phyloP scores from a whole-genome alignment of 2,113 vertebrate genomes.

The Phalacrocorax aristotelis region DNA sequence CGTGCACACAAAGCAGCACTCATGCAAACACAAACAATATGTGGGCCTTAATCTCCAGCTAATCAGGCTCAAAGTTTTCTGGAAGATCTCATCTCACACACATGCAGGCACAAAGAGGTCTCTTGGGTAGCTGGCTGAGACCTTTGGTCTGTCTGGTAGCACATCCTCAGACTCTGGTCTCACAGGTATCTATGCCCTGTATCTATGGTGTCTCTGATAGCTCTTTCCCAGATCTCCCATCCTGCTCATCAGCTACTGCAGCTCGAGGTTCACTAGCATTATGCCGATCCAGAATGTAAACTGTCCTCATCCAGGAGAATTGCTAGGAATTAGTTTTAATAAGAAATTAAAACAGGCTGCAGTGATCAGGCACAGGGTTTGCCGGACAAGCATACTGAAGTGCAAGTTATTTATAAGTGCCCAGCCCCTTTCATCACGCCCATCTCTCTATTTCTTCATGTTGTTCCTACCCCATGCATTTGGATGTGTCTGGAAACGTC shows the following conservation, averaged over 20 bases:
- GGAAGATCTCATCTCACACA: not conserved
- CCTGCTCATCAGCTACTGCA: not conserved
- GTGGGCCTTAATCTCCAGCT: not conserved
- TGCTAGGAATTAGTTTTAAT: not conserved
- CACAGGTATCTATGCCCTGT: fast-evolving
- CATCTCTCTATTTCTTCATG: not conserved
- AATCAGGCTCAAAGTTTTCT: not conserved
- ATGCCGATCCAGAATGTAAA: fast-evolving
- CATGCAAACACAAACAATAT: fast-evolving
- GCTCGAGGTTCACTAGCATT: not conserved
- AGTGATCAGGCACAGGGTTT: not conserved
- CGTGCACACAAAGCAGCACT: not conserved
- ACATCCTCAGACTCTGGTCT: not conserved
- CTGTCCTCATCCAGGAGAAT: not conserved
- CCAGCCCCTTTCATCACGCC: not conserved
- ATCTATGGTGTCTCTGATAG: not conserved
- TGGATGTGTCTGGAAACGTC: not conserved
- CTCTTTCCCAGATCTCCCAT: not conserved
- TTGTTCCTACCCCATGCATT: not conserved
- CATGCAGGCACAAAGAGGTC: not conserved
- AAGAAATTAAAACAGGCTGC: not conserved
- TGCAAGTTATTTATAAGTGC: not conserved
- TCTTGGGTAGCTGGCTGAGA: not conserved
- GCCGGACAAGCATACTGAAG: not conserved
- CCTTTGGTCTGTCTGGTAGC: not conserved